Conservation (phyloP, 2,113 vertebrate genomes). For the human region GRCh38 chr19:42006501-42007000, state of each 20-base stretch:
- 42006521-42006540: not conserved
- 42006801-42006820: constrained; percentile 93
- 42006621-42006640: not conserved
- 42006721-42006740: constrained; percentile 97
- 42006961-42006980: not conserved
- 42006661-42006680: constrained; percentile 96
- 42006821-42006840: constrained; percentile 31
- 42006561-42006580: not conserved
- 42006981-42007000: not conserved
- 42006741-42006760: constrained; percentile 95
- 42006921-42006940: not conserved
- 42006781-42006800: constrained; percentile 98
- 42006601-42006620: rapidly evolving
- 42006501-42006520: not conserved
- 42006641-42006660: constrained; percentile 97
- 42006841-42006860: not conserved
- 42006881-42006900: not conserved
- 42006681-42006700: constrained; percentile 97
- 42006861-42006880: not conserved
- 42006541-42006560: not conserved
- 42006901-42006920: not conserved
- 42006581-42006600: not conserved
- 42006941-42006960: not conserved
- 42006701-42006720: constrained; percentile 92
- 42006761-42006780: constrained; percentile 96